Percentiles rank a stretch among this genome's conserved stretches.
phyloP scores from a whole-genome alignment of 2,888 invertebrate genomes.

The Phanerotoma sp. region DNA sequence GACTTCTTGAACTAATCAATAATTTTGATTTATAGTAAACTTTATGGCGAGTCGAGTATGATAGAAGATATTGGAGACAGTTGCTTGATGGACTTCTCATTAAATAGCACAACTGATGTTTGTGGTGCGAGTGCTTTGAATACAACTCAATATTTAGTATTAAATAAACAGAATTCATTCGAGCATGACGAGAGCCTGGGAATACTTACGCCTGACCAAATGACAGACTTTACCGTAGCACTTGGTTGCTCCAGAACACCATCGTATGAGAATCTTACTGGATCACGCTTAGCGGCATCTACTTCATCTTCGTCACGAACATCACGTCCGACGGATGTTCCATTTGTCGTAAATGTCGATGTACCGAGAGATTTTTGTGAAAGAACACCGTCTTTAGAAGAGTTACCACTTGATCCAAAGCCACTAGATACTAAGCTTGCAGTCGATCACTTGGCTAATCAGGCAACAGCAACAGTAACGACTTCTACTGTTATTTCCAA shows the following conservation, averaged over 20 bases:
- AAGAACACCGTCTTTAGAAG: slow-evolving; percentile 83
- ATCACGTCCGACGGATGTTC: slow-evolving; percentile 42
- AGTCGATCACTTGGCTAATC: slow-evolving; percentile 2
- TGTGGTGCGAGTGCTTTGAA: slow-evolving; percentile 23
- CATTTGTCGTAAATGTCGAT: slow-evolving; percentile 22
- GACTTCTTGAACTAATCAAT: too few species aligned
- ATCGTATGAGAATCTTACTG: slow-evolving; percentile 64
- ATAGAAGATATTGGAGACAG: slow-evolving; percentile 45
- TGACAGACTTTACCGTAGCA: slow-evolving; percentile 69
- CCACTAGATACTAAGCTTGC: slow-evolving; percentile 38
- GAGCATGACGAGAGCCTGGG: slow-evolving; percentile 82
- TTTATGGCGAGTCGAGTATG: slow-evolving; percentile 44
- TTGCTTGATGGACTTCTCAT: slow-evolving; percentile 40
- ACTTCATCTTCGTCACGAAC: slow-evolving; percentile 40
- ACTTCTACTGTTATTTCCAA: slow-evolving; percentile 6
- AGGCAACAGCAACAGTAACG: slow-evolving; percentile 7
- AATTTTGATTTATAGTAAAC: too few species aligned
- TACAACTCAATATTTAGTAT: slow-evolving; percentile 47
- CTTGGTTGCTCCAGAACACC: slow-evolving; percentile 68
- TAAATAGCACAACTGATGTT: slow-evolving; percentile 24
- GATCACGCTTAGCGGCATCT: slow-evolving; percentile 44
- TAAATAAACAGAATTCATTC: slow-evolving; percentile 76
- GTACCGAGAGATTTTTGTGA: slow-evolving; percentile 58
- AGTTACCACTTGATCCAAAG: slow-evolving; percentile 74
- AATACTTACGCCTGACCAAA: slow-evolving; percentile 86